Conservation (phyloP, 2,113 vertebrate genomes). For the Mobula hypostoma region DNA sequence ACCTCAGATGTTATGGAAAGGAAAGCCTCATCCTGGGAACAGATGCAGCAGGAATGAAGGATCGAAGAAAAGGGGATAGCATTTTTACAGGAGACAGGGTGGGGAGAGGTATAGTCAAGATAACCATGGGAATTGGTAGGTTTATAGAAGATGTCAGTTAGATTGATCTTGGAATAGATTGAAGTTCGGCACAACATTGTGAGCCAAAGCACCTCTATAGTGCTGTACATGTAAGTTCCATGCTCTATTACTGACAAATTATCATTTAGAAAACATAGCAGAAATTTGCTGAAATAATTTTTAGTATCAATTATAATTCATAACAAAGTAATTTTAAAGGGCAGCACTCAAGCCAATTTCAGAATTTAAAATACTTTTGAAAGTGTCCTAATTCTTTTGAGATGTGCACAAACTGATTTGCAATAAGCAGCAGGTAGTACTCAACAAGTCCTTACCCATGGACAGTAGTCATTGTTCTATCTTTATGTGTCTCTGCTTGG, state of each 20-base stretch:
- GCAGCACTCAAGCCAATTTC: not conserved
- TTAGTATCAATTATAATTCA: not conserved
- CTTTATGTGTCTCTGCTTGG: not conserved
- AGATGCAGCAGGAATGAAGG: too few relatives aligned
- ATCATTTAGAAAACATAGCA: not conserved
- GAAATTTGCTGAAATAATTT: not conserved
- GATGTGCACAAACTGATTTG: not conserved
- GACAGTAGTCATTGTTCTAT: not conserved
- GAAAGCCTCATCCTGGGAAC: too few relatives aligned
- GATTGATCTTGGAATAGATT: too few relatives aligned
- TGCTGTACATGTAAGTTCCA: too few relatives aligned
- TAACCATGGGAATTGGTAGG: too few relatives aligned
- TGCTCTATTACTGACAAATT: not conserved
- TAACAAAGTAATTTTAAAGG: not conserved
- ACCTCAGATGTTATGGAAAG: too few relatives aligned
- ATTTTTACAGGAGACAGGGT: too few relatives aligned
- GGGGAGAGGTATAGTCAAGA: too few relatives aligned
- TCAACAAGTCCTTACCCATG: not conserved
- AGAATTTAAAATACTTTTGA: not conserved
- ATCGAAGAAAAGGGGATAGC: too few relatives aligned
- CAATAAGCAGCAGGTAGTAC: not conserved
- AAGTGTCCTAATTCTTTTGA: not conserved
- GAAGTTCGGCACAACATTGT: too few relatives aligned
- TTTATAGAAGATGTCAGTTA: too few relatives aligned
- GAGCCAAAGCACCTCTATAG: too few relatives aligned